Evolutionary conservation across 1,140 invertebrate species (phyloP).

Genomic region (Zaprionus ornatus): DNA sequence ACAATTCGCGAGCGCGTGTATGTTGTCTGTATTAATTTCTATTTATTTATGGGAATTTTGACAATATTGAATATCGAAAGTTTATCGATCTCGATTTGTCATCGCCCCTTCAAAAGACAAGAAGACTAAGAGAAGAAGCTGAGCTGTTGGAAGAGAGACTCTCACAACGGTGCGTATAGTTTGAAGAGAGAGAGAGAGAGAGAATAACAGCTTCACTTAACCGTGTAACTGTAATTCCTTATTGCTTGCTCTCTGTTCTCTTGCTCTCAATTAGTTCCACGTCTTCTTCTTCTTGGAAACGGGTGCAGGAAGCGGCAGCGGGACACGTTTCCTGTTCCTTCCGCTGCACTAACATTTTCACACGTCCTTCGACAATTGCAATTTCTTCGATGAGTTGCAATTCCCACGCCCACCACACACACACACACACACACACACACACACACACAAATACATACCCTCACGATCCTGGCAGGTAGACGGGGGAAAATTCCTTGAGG

Average conservation of each 20-base stretch:
- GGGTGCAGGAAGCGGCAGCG: neutral
- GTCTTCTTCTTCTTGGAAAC: slow-evolving; percentile 23
- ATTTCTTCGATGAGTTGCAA: slow-evolving; percentile 48
- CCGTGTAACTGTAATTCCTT: slow-evolving; percentile 23
- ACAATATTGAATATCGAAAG: slow-evolving; percentile 50
- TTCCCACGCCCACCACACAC: slow-evolving; percentile 63
- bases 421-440: neutral
- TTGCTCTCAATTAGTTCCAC: slow-evolving; percentile 16
- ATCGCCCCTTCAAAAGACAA: slow-evolving; percentile 11
- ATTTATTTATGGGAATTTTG: slow-evolving; percentile 38
- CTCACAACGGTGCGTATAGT: slow-evolving; percentile 31
- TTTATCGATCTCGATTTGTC: slow-evolving; percentile 39
- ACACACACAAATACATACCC: neutral
- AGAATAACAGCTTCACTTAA: neutral
- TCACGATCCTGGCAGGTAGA: slow-evolving; percentile 49
- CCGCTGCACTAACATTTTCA: slow-evolving; percentile 58
- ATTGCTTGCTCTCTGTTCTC: slow-evolving; percentile 12
- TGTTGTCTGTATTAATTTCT: slow-evolving; percentile 10
- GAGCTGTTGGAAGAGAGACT: slow-evolving; percentile 33
- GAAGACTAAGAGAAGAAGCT: neutral
- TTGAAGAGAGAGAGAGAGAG: neutral
- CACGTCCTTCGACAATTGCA: slow-evolving; percentile 71
- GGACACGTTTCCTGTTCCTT: slow-evolving; percentile 5
- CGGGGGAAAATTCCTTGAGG: slow-evolving; percentile 19
- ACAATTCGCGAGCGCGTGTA: slow-evolving; percentile 26